Base-by-base conservation (phyloP, 53 echinoderm and acorn worm genomes). In the Stichopus horrens region DNA sequence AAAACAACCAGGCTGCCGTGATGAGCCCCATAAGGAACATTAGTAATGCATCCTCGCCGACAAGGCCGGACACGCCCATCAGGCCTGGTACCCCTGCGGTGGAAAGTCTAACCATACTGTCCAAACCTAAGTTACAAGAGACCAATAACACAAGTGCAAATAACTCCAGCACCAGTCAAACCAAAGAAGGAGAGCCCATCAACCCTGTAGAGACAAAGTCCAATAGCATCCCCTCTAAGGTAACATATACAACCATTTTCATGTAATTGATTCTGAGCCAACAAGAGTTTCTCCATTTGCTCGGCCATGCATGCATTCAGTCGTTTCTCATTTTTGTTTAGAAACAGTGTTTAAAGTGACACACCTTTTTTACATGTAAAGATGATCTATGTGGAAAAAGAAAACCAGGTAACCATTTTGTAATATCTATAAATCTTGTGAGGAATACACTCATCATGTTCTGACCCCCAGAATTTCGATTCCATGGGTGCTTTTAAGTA, bases 151-250 rank as follows among this genome's bases (percentile, higher is more conserved):
- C 71, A 23, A 93, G 91, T 86, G 89, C 89, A 23, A 76, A 89
- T 83, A 90, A 81, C 80, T 55, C 87, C 53, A 57, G 81, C 54
- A 85, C 58, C 58, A 82, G 80, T 14, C 75, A 88, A 73, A 91
- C 88, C 86, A 60, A 74, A 73, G 79, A 76, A 21, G 88, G 83
- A 51, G 91, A 83, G 11, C 19, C 74, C 73, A 74, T 86, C 58
- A 60, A 88, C 60, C 37, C 96, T 75, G 54, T 90, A 55, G 94
- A 96, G 65, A 83, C 90, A 20, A 94, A 93, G 86, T 80, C 88
- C 60, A 93, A 91, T 56, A 93, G 73, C 16, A 76, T 94, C 54
- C 78, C 92, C 51, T 89, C 87, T 74, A 94, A 96, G 94, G 92
- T 94, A 53, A 71, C 6, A 20, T 37, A 2, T 37, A 37, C 37